phyloP scores from a whole-genome alignment of 2,113 vertebrate genomes.

The Sorex araneus region DNA sequence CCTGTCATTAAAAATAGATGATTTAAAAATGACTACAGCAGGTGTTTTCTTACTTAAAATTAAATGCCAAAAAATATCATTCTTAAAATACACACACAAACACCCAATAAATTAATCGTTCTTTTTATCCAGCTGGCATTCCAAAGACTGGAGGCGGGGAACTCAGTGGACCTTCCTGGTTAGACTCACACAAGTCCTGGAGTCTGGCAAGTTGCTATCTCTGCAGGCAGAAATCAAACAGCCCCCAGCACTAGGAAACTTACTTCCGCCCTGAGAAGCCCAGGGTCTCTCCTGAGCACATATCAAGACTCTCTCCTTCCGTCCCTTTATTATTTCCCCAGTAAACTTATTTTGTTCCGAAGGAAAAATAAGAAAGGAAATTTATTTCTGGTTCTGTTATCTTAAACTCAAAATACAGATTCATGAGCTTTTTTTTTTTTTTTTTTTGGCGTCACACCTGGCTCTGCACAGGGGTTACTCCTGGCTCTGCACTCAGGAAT shows the following conservation, averaged over 20 bases:
- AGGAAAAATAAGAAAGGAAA: no score
- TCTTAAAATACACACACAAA: slow-evolving; percentile 80
- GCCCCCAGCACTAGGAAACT: slow-evolving; percentile 17
- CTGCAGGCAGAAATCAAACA: slow-evolving; percentile 61
- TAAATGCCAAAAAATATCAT: slow-evolving; percentile 71
- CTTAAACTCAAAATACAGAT: slow-evolving; percentile 54
- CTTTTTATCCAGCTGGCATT: slow-evolving; percentile 67
- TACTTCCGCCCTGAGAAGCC: background rate
- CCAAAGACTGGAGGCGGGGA: slow-evolving; percentile 41
- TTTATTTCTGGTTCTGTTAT: slow-evolving; percentile 12
- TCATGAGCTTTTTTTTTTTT: background rate
- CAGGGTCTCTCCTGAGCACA: no score
- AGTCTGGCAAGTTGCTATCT: background rate
- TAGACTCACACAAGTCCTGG: background rate
- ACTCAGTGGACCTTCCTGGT: slow-evolving; percentile 37
- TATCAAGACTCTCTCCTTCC: no score
- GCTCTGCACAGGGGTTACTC: no score
- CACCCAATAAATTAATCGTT: slow-evolving; percentile 67
- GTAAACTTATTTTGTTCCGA: no score
- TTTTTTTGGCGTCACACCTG: background rate
- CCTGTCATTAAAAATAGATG: slow-evolving; percentile 63
- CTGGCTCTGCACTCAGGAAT: no score
- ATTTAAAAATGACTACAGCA: slow-evolving; percentile 69
- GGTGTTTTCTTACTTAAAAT: slow-evolving; percentile 77
- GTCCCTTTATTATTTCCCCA: no score